Conservation (phyloP, 2,113 vertebrate species). For the Eublepharis macularius region DNA sequence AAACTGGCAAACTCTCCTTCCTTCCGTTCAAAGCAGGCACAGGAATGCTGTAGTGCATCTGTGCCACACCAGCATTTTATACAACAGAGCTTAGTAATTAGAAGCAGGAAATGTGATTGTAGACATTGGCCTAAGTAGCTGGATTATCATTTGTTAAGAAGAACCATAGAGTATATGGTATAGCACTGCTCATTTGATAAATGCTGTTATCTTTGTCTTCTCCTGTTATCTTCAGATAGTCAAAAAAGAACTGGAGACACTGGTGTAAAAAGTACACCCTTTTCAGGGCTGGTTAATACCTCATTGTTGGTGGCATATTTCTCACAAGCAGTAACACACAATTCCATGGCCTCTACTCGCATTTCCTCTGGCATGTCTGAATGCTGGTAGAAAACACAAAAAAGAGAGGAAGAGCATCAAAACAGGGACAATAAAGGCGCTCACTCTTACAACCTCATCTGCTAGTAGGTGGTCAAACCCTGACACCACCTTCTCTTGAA, state of each 20-base stretch:
- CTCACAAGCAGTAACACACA: slow-evolving; percentile 89
- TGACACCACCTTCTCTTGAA: neutral
- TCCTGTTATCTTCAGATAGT: neutral
- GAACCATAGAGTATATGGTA: neutral
- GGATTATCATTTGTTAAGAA: neutral
- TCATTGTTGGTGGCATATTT: slow-evolving; percentile 85
- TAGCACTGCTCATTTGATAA: neutral
- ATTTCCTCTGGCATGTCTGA: slow-evolving; percentile 98
- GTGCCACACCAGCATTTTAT: neutral
- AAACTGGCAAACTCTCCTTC: neutral
- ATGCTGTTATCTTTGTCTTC: slow-evolving; percentile 2
- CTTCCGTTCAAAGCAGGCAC: neutral
- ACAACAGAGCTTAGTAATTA: neutral
- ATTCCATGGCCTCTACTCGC: slow-evolving; percentile 95
- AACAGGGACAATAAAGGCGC: neutral
- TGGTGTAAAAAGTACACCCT: neutral
- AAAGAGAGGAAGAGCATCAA: slow-evolving; percentile 40
- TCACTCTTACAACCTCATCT: neutral
- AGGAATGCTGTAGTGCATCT: neutral
- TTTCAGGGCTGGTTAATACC: slow-evolving; percentile 65
- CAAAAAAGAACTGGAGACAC: neutral
- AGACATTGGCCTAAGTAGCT: neutral
- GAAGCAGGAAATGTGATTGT: neutral
- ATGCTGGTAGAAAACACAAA: slow-evolving; percentile 76
- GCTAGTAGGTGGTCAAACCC: neutral